These are phyloP conservation scores for Molothrus ater DNA, from an alignment of 2,797 vertebrate species.

Conservation along the genomic window DNA sequence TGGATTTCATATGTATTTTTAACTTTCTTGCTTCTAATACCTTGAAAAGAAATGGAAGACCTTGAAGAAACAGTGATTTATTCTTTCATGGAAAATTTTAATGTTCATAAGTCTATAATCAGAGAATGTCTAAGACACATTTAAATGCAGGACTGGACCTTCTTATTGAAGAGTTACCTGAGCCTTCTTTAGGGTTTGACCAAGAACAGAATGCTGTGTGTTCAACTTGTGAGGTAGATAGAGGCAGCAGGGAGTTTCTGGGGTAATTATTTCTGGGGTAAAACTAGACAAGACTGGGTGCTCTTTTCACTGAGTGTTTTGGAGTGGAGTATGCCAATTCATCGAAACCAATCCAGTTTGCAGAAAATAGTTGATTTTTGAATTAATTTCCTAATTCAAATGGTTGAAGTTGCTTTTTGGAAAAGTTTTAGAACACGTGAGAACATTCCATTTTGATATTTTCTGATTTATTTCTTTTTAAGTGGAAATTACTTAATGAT, in stretches of 20 bases:
- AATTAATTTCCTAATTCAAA: background rate
- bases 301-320: background rate
- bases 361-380: background rate
- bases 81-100: background rate
- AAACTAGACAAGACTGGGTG: background rate
- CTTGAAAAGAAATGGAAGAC: background rate
- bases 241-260: background rate
- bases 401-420: background rate
- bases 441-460: background rate
- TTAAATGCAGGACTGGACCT: background rate
- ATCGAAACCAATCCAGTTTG: background rate
- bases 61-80: background rate
- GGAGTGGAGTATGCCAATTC: background rate
- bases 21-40: background rate
- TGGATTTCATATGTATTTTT: background rate
- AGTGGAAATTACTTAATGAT: constrained; percentile 21
- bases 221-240: background rate
- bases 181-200: background rate
- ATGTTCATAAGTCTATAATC: background rate
- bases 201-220: background rate
- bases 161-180: background rate
- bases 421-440: background rate
- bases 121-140: background rate
- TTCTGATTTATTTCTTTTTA: constrained; percentile 4
- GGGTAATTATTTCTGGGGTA: background rate